phyloP scores from a whole-genome alignment of 2,888 invertebrate species.

The Lasioglossum oenotherae region DNA sequence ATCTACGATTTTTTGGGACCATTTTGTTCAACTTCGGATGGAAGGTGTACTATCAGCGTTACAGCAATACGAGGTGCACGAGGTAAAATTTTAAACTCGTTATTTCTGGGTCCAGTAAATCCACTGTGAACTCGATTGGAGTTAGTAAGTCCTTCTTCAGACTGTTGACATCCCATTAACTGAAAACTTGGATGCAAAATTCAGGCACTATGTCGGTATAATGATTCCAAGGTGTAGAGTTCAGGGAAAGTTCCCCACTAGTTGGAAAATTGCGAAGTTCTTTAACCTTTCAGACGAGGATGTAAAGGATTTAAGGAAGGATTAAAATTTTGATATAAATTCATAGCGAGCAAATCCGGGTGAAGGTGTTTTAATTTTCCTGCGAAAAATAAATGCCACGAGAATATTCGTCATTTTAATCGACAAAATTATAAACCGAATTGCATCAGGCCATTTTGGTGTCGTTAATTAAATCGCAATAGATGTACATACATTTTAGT shows the following conservation, averaged over 20 bases:
- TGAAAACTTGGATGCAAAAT: not conserved
- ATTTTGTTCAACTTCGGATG: not conserved
- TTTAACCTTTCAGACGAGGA: not conserved
- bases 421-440: not conserved
- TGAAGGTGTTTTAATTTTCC: not conserved
- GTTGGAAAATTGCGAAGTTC: not conserved
- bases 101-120: too few species aligned
- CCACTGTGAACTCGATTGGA: too few species aligned
- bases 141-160: not conserved
- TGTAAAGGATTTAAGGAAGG: not conserved
- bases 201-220: not conserved
- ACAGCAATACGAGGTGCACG: not conserved
- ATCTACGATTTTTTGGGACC: not conserved
- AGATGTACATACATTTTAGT: not conserved
- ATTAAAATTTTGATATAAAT: not conserved
- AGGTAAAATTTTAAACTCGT: too few species aligned
- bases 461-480: not conserved
- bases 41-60: not conserved
- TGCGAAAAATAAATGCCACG: not conserved
- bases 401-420: not conserved
- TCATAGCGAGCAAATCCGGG: not conserved
- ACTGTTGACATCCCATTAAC: not conserved
- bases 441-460: not conserved
- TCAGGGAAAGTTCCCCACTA: not conserved
- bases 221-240: not conserved